phyloP scores from a whole-genome alignment of 2,888 invertebrate species.

The Ormia ochracea region DNA sequence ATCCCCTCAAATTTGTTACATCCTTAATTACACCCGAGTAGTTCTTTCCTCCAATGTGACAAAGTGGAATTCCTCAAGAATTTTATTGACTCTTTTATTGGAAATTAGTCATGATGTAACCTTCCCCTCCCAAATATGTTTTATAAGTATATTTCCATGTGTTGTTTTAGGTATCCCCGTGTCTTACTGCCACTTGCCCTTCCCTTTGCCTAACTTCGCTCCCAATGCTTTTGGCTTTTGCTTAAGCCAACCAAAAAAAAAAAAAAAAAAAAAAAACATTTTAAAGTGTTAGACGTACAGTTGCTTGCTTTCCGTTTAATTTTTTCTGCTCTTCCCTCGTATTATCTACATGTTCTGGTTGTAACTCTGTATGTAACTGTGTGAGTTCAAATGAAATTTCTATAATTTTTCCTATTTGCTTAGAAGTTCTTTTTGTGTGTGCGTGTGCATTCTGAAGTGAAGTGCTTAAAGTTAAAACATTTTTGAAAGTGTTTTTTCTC shows the following conservation, averaged over 20 bases:
- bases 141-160: neutral
- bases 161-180: neutral
- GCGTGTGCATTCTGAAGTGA: slow-evolving; percentile 18
- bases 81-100: too few relatives aligned
- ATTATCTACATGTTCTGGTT: neutral
- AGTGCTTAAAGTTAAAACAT: slow-evolving; percentile 29
- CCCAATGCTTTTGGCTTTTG: slow-evolving; percentile 23
- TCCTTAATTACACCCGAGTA: too few relatives aligned
- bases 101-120: too few relatives aligned
- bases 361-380: slow-evolving; percentile 15
- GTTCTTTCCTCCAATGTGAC: too few relatives aligned
- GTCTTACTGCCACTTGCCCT: neutral
- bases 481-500: slow-evolving; percentile 8
- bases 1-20: too few relatives aligned
- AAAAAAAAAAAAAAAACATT: too few relatives aligned
- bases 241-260: slow-evolving; percentile 7
- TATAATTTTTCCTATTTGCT: neutral
- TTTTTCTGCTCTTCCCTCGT: neutral
- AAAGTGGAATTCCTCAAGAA: too few relatives aligned
- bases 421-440: neutral
- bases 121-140: neutral
- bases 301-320: neutral
- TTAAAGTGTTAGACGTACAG: neutral
- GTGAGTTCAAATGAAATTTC: slow-evolving; percentile 25
- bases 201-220: slow-evolving; percentile 6